A percentile compares a stretch with the other conserved stretches of the same genome.
These are phyloP conservation scores for Heliconius ismenius DNA, from an alignment of 2,888 invertebrate species.

Conservation along the genomic window DNA sequence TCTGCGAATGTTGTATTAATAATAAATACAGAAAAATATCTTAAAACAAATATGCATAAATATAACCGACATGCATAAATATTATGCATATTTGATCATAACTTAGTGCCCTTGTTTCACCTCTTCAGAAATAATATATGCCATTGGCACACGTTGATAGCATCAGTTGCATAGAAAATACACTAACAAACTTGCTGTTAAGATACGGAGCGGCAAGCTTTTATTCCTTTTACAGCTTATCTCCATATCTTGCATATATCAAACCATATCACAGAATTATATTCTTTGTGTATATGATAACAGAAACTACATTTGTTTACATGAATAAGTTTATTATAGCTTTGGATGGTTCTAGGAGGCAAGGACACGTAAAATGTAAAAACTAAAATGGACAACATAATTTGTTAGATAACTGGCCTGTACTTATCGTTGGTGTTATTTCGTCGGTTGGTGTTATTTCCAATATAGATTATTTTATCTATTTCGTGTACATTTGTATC, in stretches of 20 bases:
- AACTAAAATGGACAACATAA: constrained; percentile 47
- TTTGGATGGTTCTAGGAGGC: constrained; percentile 69
- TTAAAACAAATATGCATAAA: not conserved
- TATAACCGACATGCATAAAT: not conserved
- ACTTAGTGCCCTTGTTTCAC: constrained; percentile 56
- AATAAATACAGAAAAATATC: not conserved
- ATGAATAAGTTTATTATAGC: constrained; percentile 49
- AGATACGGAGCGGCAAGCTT: constrained; percentile 55
- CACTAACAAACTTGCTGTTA: constrained; percentile 61
- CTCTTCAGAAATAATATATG: constrained; percentile 77
- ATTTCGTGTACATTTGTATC: constrained; percentile 13
- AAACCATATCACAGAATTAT: constrained; percentile 30
- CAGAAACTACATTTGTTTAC: constrained; percentile 26
- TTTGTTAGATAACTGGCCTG: constrained; percentile 52
- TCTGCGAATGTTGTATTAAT: too few species aligned
- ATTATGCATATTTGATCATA: not conserved
- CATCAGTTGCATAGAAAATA: constrained; percentile 45
- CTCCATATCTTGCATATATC: constrained; percentile 50
- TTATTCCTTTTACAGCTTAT: constrained; percentile 55
- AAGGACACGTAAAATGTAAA: constrained; percentile 56
- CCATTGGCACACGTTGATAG: constrained; percentile 67
- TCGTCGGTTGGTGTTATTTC: constrained; percentile 26
- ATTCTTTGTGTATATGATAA: constrained; percentile 8
- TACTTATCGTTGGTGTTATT: constrained; percentile 39
- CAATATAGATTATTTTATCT: constrained; percentile 37